Evolutionary conservation across 2,113 vertebrate species (phyloP).

Genomic region (Sapajus apella): DNA sequence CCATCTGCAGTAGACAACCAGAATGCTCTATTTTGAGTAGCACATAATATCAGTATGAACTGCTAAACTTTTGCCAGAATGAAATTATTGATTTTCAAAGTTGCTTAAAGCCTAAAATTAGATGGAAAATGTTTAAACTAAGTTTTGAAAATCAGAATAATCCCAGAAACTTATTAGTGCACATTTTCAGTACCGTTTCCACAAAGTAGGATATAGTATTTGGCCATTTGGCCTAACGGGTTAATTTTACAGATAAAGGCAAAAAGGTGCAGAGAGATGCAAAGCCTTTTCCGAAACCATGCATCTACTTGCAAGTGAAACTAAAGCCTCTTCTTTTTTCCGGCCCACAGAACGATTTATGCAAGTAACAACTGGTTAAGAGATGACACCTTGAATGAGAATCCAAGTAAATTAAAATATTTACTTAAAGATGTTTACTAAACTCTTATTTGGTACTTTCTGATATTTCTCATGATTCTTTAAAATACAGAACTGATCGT

Average conservation of each 20-base stretch:
- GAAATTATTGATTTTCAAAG: slow-evolving; percentile 7
- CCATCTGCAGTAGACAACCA: background rate
- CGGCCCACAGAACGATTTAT: background rate
- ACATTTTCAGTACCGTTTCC: background rate
- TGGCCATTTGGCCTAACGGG: background rate
- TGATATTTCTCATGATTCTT: background rate
- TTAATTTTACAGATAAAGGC: background rate
- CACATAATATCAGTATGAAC: background rate
- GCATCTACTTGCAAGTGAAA: background rate
- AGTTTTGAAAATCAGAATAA: background rate
- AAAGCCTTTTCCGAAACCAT: background rate
- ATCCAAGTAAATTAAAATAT: background rate
- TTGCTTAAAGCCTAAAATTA: slow-evolving; percentile 26
- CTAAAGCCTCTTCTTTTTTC: background rate
- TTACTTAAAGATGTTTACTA: background rate
- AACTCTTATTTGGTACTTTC: background rate
- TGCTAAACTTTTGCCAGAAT: background rate
- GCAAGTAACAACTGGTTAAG: background rate
- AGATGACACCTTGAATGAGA: background rate
- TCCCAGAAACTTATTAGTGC: background rate
- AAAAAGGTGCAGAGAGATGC: background rate
- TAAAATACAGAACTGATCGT: background rate
- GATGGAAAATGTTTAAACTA: background rate
- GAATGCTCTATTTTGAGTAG: background rate
- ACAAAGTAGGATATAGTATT: background rate